These are phyloP conservation scores for Crotalus viridis DNA, from an alignment of 2,113 vertebrate genomes.

Conservation along the genomic window DNA sequence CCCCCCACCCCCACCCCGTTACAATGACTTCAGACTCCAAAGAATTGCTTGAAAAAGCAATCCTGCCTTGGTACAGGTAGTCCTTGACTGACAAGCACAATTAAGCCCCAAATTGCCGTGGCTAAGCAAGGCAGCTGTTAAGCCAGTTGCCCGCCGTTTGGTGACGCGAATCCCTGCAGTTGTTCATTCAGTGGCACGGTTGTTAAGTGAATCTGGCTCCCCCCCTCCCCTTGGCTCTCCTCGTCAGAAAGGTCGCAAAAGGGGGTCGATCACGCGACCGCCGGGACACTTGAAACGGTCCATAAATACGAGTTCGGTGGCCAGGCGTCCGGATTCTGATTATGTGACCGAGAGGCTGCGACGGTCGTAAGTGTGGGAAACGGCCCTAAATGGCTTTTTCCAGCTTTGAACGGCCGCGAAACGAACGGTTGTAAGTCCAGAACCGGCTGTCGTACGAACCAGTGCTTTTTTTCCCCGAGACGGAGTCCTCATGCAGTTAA, in stretches of 20 bases:
- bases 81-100: neutral
- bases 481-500: no score
- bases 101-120: no score
- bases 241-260: neutral
- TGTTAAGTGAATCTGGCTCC: no score
- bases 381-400: fast-evolving
- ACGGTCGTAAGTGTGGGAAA: neutral
- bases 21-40: neutral
- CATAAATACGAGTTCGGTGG: no score
- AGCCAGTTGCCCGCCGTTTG: no score
- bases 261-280: no score
- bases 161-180: no score
- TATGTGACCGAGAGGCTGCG: no score
- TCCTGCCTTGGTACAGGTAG: neutral
- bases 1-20: neutral
- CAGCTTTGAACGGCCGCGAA: neutral
- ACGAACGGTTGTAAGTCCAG: neutral
- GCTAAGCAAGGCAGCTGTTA: no score
- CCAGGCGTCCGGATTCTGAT: no score
- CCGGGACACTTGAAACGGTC: no score
- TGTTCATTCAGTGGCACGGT: no score
- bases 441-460: neutral
- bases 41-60: neutral
- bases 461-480: neutral
- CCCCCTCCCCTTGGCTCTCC: neutral